phyloP scores from a whole-genome alignment of 1,140 invertebrate genomes.

The Papilio aristodemus region DNA sequence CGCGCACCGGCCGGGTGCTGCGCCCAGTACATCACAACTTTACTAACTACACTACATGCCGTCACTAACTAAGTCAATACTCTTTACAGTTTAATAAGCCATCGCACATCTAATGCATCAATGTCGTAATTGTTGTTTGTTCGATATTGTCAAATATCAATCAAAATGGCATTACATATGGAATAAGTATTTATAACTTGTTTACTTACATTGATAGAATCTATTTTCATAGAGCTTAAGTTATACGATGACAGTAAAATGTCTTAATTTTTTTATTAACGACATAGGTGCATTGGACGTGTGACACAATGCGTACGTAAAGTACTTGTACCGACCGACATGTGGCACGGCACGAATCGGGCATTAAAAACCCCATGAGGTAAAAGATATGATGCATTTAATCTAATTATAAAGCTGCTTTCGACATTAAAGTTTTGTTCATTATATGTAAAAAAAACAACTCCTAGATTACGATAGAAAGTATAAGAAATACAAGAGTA shows the following conservation, averaged over 20 bases:
- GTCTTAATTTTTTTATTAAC: no score
- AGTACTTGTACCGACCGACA: background rate
- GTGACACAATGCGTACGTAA: background rate
- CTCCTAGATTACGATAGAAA: background rate
- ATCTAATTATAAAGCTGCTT: background rate
- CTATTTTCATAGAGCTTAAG: no score
- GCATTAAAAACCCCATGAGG: background rate
- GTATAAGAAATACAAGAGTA: background rate
- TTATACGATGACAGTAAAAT: no score
- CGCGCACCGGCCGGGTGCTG: conserved; percentile 88
- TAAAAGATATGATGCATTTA: background rate
- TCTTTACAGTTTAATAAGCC: background rate
- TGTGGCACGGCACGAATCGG: background rate
- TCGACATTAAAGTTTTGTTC: background rate
- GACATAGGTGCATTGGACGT: background rate
- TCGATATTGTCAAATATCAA: background rate
- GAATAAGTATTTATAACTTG: background rate
- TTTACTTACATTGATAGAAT: background rate
- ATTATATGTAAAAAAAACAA: background rate
- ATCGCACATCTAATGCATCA: background rate
- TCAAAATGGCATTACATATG: background rate
- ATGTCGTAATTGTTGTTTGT: background rate
- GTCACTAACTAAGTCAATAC: background rate
- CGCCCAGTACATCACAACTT: background rate
- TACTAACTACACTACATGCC: background rate